A percentile compares a stretch with the other conserved stretches of the same genome.
Conservation (phyloP, 2,888 invertebrate species). For the Pteria penguin region DNA sequence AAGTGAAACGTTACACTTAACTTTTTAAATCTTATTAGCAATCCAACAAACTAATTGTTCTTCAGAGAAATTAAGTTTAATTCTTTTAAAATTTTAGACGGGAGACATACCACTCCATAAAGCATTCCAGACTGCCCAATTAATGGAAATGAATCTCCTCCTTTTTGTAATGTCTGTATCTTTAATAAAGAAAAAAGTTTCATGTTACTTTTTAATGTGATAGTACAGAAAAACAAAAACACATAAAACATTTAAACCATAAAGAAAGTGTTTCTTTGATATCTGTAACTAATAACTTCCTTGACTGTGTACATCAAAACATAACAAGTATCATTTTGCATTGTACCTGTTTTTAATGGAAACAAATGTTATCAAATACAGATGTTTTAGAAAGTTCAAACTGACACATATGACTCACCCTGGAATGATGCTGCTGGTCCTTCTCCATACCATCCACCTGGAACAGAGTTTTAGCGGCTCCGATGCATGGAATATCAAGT, state of each 20-base stretch:
- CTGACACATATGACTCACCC: too few species aligned
- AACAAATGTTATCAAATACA: too few species aligned
- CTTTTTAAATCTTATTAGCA: too few species aligned
- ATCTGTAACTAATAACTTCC: too few species aligned
- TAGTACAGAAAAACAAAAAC: background rate
- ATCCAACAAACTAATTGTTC: background rate
- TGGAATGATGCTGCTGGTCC: slow-evolving; percentile 62
- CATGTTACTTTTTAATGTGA: background rate
- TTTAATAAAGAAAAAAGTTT: slow-evolving; percentile 42
- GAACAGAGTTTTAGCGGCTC: slow-evolving; percentile 81
- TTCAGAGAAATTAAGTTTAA: background rate
- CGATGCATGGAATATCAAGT: slow-evolving; percentile 79
- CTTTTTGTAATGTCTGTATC: slow-evolving; percentile 60
- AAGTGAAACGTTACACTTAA: too few species aligned
- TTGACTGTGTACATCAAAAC: too few species aligned
- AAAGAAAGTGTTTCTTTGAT: too few species aligned
- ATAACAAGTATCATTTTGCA: too few species aligned
- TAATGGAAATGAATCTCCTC: slow-evolving; percentile 70
- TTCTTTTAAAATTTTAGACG: too few species aligned
- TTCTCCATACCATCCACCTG: slow-evolving; percentile 77
- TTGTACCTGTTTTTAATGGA: too few species aligned
- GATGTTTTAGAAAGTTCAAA: too few species aligned
- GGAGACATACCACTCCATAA: slow-evolving; percentile 62
- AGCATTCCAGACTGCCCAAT: slow-evolving; percentile 51
- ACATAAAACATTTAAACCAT: too few species aligned